These are phyloP conservation scores for Eublepharis macularius DNA, from an alignment of 2,113 vertebrate species.

Conservation along the genomic window DNA sequence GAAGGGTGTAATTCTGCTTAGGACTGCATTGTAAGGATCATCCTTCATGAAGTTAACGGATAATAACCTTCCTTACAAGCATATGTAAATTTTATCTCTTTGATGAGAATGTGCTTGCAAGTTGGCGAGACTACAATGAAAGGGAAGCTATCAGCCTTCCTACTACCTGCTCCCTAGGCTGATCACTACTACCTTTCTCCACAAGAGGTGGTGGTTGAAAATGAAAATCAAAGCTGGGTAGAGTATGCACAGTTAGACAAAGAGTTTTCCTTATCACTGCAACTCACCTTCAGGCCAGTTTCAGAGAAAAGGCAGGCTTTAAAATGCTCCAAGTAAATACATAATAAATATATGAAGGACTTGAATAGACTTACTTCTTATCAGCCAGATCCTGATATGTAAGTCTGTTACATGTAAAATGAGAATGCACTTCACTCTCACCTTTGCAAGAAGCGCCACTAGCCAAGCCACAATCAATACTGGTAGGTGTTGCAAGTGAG, in stretches of 20 bases:
- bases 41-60: background rate
- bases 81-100: background rate
- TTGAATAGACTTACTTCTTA: background rate
- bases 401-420: background rate
- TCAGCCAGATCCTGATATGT: background rate
- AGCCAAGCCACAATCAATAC: background rate
- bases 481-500: background rate
- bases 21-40: background rate
- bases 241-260: background rate
- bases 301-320: too few species aligned
- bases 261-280: background rate
- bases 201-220: background rate
- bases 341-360: too few species aligned
- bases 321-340: too few species aligned
- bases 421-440: background rate
- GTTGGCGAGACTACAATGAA: background rate
- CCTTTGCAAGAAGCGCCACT: background rate
- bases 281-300: too few species aligned
- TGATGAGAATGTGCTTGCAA: background rate
- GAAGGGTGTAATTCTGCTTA: slow-evolving; percentile 6
- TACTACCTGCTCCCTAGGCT: background rate
- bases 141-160: background rate
- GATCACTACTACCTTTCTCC: background rate
- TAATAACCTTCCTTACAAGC: background rate
- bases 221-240: background rate